phyloP scores from a whole-genome alignment of 1,140 invertebrate genomes.

The Pachyrhynchus sulphureomaculatus region DNA sequence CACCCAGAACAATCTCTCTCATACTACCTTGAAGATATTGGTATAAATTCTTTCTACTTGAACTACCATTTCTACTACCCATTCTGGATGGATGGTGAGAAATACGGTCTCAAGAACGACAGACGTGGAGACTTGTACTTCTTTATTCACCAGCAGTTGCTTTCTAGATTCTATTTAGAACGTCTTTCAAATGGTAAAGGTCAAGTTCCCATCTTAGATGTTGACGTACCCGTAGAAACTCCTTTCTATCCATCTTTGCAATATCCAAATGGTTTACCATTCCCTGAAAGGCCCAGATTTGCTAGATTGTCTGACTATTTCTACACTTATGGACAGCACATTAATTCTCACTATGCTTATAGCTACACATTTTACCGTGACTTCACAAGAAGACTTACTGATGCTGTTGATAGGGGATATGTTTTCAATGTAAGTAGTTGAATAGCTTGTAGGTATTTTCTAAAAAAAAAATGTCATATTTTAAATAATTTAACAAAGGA shows the following conservation, averaged over 20 bases:
- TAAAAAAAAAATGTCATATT: too few relatives aligned
- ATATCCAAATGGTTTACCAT: slow-evolving; percentile 65
- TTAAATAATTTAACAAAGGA: too few relatives aligned
- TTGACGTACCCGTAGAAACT: slow-evolving; percentile 56
- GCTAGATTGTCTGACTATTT: slow-evolving; percentile 48
- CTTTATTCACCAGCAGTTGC: slow-evolving; percentile 61
- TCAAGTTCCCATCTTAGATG: slow-evolving; percentile 60
- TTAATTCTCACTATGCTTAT: slow-evolving; percentile 22
- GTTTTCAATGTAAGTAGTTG: slow-evolving; percentile 53
- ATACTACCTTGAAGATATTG: slow-evolving; percentile 75
- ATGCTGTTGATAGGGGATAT: slow-evolving; percentile 64
- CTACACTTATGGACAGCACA: slow-evolving; percentile 37
- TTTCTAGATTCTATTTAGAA: slow-evolving; percentile 69
- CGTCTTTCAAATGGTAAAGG: slow-evolving; percentile 64
- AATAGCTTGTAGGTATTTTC: neutral
- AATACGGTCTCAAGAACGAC: slow-evolving; percentile 54
- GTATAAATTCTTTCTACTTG: slow-evolving; percentile 69
- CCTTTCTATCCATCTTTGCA: slow-evolving; percentile 67
- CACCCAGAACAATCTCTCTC: slow-evolving; percentile 57
- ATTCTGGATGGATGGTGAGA: slow-evolving; percentile 61
- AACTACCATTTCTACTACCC: slow-evolving; percentile 66
- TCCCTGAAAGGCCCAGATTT: slow-evolving; percentile 61
- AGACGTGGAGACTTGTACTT: slow-evolving; percentile 66
- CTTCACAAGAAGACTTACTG: slow-evolving; percentile 61
- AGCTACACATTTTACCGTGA: slow-evolving; percentile 48